These are phyloP conservation scores for Eupithecia abbreviata DNA, from an alignment of 2,888 invertebrate genomes.

Conservation along the genomic window DNA sequence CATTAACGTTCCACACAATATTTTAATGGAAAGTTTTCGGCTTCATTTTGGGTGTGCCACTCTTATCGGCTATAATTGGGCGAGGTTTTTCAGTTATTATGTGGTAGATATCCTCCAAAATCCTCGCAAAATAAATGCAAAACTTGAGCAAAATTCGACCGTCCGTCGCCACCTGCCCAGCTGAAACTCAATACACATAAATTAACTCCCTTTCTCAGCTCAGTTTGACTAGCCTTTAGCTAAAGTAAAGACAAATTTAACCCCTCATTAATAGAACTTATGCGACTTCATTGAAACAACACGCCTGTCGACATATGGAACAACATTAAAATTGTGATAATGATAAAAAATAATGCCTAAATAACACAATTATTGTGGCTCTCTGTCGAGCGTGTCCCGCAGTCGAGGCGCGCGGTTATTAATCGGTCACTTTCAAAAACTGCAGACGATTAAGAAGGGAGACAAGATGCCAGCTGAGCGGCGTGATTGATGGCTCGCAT, in stretches of 20 bases:
- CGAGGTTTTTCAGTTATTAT: not conserved
- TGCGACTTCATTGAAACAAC: not conserved
- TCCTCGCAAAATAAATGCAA: not conserved
- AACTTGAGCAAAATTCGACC: not conserved
- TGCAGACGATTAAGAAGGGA: slow-evolving; percentile 66
- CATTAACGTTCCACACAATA: not conserved
- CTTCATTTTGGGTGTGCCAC: not conserved
- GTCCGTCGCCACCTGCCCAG: not conserved
- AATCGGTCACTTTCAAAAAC: slow-evolving; percentile 60
- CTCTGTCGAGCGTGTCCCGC: not conserved
- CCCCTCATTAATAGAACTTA: not conserved
- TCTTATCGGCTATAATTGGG: not conserved
- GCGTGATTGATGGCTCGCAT: slow-evolving; percentile 77
- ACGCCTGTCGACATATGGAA: not conserved
- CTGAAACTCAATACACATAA: not conserved
- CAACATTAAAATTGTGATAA: not conserved
- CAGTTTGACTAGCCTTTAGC: not conserved
- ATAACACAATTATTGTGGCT: not conserved
- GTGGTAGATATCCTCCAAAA: not conserved
- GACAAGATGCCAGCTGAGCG: slow-evolving; percentile 72
- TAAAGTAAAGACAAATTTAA: not conserved
- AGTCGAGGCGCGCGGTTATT: slow-evolving; percentile 28
- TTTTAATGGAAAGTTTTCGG: not conserved
- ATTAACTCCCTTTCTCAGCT: not conserved
- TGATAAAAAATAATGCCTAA: not conserved